phyloP scores from a whole-genome alignment of 2,113 vertebrate genomes.

The Thunnus maccoyii region DNA sequence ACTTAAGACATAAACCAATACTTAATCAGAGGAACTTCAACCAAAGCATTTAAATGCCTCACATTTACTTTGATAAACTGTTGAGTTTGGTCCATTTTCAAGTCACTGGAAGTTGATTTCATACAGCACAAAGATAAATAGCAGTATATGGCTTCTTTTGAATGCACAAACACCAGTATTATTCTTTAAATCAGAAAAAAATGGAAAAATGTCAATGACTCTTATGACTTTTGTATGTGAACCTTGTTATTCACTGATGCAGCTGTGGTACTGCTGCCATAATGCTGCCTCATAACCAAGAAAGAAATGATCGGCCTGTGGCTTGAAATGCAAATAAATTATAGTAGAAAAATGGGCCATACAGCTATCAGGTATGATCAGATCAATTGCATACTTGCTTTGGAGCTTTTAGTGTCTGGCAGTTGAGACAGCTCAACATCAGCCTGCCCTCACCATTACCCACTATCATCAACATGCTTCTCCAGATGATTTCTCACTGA shows the following conservation, averaged over 20 bases:
- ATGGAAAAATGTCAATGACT: background rate
- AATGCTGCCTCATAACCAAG: background rate
- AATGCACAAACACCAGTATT: background rate
- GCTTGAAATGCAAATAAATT: conserved; percentile 19
- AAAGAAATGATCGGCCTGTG: background rate
- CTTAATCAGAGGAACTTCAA: background rate
- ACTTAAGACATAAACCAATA: background rate
- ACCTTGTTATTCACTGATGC: background rate
- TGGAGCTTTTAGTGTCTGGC: conserved; percentile 5
- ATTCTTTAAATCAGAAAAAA: background rate
- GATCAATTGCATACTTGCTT: conserved; percentile 20
- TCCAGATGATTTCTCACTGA: background rate
- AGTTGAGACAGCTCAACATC: background rate
- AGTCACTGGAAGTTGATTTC: background rate
- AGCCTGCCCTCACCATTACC: conserved; percentile 11
- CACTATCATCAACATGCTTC: background rate
- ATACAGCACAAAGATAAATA: background rate
- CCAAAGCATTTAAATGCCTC: background rate
- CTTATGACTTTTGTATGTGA: background rate
- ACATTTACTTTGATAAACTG: background rate
- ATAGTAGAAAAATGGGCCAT: background rate
- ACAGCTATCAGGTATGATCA: conserved; percentile 1
- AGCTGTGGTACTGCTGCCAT: background rate
- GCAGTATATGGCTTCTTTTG: background rate
- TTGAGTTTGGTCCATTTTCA: background rate